phyloP scores from a whole-genome alignment of 2,113 vertebrate genomes.

The Cyprinodon tularosa region DNA sequence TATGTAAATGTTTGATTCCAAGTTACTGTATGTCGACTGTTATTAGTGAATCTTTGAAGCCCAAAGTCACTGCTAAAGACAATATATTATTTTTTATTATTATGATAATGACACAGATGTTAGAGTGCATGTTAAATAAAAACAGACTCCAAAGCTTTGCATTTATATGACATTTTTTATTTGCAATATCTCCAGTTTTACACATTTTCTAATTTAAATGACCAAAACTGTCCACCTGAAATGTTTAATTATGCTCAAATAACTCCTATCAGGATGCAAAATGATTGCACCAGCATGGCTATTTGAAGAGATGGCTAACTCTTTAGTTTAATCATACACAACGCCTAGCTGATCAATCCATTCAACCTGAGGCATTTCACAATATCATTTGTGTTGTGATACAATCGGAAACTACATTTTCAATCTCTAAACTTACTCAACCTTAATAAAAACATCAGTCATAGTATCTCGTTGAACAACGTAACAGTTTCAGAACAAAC shows the following conservation, averaged over 20 bases:
- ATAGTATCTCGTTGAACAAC: slow-evolving; percentile 49
- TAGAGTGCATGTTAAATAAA: slow-evolving; percentile 6
- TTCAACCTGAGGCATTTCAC: slow-evolving; percentile 36
- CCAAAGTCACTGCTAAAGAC: background rate
- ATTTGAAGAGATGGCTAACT: slow-evolving; percentile 12
- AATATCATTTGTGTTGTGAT: slow-evolving; percentile 3
- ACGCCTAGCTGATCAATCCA: slow-evolving; percentile 6
- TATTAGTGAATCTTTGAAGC: background rate
- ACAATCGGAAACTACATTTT: slow-evolving; percentile 47
- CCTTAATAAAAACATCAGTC: slow-evolving; percentile 23
- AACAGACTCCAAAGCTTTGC: slow-evolving; percentile 16
- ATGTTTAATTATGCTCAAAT: slow-evolving; percentile 69
- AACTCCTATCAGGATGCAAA: slow-evolving; percentile 50
- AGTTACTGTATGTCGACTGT: too few species aligned
- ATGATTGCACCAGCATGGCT: slow-evolving; percentile 26
- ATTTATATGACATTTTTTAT: slow-evolving; percentile 76
- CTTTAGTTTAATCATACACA: slow-evolving; percentile 31
- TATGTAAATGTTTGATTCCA: background rate
- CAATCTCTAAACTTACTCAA: slow-evolving; percentile 37
- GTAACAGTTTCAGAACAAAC: slow-evolving; percentile 54
- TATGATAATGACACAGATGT: background rate
- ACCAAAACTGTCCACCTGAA: slow-evolving; percentile 78
- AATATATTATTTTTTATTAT: background rate
- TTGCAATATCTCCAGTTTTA: slow-evolving; percentile 78
- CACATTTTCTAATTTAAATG: slow-evolving; percentile 74